Conservation (phyloP, 1,140 invertebrate genomes). For the Luehdorfia chinensis region DNA sequence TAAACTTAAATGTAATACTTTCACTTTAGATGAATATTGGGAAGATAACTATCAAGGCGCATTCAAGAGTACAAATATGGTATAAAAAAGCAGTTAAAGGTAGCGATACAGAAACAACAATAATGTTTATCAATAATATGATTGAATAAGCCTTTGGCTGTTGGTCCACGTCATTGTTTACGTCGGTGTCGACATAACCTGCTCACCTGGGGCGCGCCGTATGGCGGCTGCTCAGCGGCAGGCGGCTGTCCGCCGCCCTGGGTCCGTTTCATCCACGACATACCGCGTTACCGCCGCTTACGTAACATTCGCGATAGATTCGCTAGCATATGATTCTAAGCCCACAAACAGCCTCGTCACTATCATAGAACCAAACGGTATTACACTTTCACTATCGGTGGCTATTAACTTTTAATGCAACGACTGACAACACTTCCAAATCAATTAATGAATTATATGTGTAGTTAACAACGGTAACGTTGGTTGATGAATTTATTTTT, state of each 20-base stretch:
- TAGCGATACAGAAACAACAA: not conserved
- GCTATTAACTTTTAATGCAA: not conserved
- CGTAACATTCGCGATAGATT: slow-evolving; percentile 62
- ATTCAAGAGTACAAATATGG: not conserved
- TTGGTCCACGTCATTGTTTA: slow-evolving; percentile 68
- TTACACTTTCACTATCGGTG: slow-evolving; percentile 60
- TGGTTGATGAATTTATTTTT: slow-evolving; percentile 31
- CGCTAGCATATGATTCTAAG: slow-evolving; percentile 60
- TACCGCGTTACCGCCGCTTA: slow-evolving; percentile 56
- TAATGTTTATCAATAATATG: slow-evolving; percentile 34
- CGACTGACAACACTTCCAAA: not conserved
- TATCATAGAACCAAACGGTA: slow-evolving; percentile 53
- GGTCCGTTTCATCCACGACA: slow-evolving; percentile 74
- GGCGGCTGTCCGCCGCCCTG: slow-evolving; percentile 50
- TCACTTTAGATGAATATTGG: not conserved
- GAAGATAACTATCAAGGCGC: no score
- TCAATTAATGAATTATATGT: not conserved
- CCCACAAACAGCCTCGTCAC: slow-evolving; percentile 63
- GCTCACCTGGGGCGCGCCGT: slow-evolving; percentile 51
- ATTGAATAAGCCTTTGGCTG: slow-evolving; percentile 17
- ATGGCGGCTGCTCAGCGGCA: slow-evolving; percentile 41
- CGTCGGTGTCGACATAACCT: slow-evolving; percentile 51
- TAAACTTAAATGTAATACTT: slow-evolving; percentile 16
- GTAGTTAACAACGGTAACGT: slow-evolving; percentile 16
- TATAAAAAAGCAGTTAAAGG: no score